phyloP scores from a whole-genome alignment of 2,888 invertebrate species.

The Pseudoips prasinana region DNA sequence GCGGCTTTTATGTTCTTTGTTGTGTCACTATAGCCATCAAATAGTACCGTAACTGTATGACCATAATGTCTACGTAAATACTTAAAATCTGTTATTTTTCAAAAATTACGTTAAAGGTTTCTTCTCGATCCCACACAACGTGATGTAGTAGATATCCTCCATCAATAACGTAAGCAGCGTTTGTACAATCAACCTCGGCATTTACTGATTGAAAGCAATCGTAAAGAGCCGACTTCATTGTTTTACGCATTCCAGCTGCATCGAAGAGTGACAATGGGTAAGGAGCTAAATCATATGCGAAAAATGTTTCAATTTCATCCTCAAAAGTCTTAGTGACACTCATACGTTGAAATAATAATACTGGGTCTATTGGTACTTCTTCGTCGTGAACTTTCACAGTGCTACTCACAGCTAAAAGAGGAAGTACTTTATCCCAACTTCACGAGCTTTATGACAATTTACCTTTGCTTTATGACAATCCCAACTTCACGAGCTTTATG shows the following conservation, averaged over 20 bases:
- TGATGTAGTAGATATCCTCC: slow-evolving; percentile 3
- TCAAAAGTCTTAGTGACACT: slow-evolving; percentile 30
- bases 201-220: slow-evolving; percentile 31
- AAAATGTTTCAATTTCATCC: slow-evolving; percentile 31
- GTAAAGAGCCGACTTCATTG: slow-evolving; percentile 29
- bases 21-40: too few relatives aligned
- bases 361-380: slow-evolving; percentile 37
- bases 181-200: too few relatives aligned
- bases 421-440: slow-evolving; percentile 44
- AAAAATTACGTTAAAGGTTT: too few relatives aligned
- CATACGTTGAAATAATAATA: slow-evolving; percentile 44
- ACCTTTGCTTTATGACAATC: too few relatives aligned
- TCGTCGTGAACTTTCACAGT: slow-evolving; percentile 45
- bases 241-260: slow-evolving; percentile 27
- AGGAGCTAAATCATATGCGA: slow-evolving; percentile 33
- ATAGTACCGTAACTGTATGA: too few relatives aligned
- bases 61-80: background rate
- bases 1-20: too few relatives aligned
- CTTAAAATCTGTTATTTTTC: slow-evolving; percentile 8
- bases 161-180: too few relatives aligned
- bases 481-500: too few relatives aligned
- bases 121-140: too few relatives aligned
- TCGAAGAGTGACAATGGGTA: slow-evolving; percentile 31
- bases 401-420: slow-evolving; percentile 45
- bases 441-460: slow-evolving; percentile 33